Evolutionary conservation across 1,140 invertebrate genomes (phyloP), one percentile per base, ranked within the genome.

Genomic region (Oryctes rhinoceros): DNA sequence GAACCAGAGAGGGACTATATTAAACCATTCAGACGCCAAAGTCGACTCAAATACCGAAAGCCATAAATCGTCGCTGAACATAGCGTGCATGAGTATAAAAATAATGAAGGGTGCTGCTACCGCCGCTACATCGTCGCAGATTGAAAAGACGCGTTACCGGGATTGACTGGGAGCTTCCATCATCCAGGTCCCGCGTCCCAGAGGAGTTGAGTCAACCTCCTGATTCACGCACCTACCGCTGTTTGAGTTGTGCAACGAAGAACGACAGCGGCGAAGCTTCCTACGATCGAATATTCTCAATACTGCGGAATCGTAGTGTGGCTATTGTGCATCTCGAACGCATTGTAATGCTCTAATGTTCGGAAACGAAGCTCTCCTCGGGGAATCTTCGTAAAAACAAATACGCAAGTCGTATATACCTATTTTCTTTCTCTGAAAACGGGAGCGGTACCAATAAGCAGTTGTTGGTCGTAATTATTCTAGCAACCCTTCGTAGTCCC

Each of bases 111-210:
- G 84, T 83, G 82, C 82, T 15, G 83, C 83, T 83, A 81, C 82
- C 35, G 65, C 24, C 76, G 79, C 79, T 83, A 83, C 82, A 84
- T 85, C 82, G 84, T 81, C 80, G 85, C 83, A 85, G 85, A 86
- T 86, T 86, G 85, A 86, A 86, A 86, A 85, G 84, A 83, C 83
- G 85, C 84, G 85, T 86, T 85, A 84, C 84, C 83, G 78, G 85
- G 84, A 85, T 84, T 85, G 83, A 85, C 83, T 84, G 81, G 82
- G 79, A 82, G 82, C 83, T 83, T 85, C 84, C 85, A 85, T 86
- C 85, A 86, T 86, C 84, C 83, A 81, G 76, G 80, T 84, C 84
- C 81, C 77, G 77, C 59, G 65, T 85, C 85, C 85, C 84, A 11
- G 35, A 83, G 85, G 85, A 85, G 82, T 85, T 85, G 80, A 83